Base-by-base conservation (phyloP, 2,888 invertebrate species). In the Dilophus febrilis region DNA sequence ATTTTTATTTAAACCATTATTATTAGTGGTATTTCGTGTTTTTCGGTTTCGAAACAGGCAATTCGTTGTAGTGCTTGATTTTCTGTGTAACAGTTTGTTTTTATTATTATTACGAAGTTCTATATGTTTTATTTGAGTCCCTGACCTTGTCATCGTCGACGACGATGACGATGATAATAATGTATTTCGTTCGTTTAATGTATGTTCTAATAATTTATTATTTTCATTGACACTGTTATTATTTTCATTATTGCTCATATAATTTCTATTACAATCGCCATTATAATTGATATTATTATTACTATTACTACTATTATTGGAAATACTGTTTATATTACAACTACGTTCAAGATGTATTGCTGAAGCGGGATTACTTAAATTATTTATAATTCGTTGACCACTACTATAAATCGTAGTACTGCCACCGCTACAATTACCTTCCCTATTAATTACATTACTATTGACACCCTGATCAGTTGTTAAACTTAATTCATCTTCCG, bases 401-500 rank as follows among this genome's bases (percentile, higher is more conserved):
- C n/a, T n/a, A n/a, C n/a, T n/a, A n/a, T n/a, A n/a, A n/a, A n/a
- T n/a, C n/a, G 48, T 47, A 10, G 12, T 5, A 45, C 46, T 2
- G 45, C 44, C 14, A 7, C 27, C 27, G 27, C 27, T 27, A 29
- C 12, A 8, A 11, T 11, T 29, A 29, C 11, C 11, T 13, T 4
- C n/a, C 4, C 12, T 13, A 29, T 29, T 29, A 4, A 29, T 8
- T 4, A 29, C 12, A 4, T 5, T 8, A 13, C 29, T 13, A 13
- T 35, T 26, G 38, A 30, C 17, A 22, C 8, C 22, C 4, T 8
- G 51, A 38, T 60, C 66, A 40, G 69, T 71, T 2, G 66, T 69
- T 47, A 71, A 54, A 45, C 71, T 79, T 12, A 85, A 66, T 54
- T 85, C 85, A 55, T 85, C 85, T 61, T 84, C 85, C 37, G 84